Conservation (phyloP, 30 jellyfish, hydroid and myxozoan species). For the Clytia hemisphaerica region DNA sequence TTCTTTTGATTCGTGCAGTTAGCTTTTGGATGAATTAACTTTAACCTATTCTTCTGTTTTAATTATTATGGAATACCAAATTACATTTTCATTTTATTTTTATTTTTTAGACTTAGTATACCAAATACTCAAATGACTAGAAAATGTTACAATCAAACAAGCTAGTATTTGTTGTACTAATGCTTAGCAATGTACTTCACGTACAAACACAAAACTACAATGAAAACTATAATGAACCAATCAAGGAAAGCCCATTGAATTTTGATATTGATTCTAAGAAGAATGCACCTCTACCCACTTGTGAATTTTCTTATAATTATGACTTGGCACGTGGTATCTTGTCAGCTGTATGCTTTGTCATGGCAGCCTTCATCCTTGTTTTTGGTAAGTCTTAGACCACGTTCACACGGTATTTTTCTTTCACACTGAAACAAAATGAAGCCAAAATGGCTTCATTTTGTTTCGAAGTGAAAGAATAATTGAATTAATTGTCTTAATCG, state of each 20-base stretch:
- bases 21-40: too few relatives aligned
- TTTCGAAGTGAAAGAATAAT: not conserved
- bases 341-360: slow-evolving; percentile 62
- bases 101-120: too few relatives aligned
- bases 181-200: too few relatives aligned
- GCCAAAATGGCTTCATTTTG: not conserved
- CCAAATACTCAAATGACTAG: too few relatives aligned
- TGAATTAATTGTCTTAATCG: not conserved
- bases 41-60: too few relatives aligned
- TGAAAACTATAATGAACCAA: too few relatives aligned
- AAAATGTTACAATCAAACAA: too few relatives aligned
- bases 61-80: too few relatives aligned
- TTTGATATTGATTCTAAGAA: slow-evolving; percentile 2
- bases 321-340: slow-evolving; percentile 42
- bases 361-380: slow-evolving; percentile 61
- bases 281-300: slow-evolving; percentile 29
- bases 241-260: slow-evolving; percentile 6
- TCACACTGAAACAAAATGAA: not conserved
- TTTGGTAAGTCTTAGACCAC: slow-evolving; percentile 68
- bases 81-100: too few relatives aligned
- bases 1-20: too few relatives aligned
- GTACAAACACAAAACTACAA: too few relatives aligned
- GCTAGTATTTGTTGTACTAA: too few relatives aligned
- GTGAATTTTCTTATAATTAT: slow-evolving; percentile 55
- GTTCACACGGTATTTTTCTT: not conserved